Base-by-base conservation (phyloP, 2,797 vertebrate species). In the Eulemur mongoz region DNA sequence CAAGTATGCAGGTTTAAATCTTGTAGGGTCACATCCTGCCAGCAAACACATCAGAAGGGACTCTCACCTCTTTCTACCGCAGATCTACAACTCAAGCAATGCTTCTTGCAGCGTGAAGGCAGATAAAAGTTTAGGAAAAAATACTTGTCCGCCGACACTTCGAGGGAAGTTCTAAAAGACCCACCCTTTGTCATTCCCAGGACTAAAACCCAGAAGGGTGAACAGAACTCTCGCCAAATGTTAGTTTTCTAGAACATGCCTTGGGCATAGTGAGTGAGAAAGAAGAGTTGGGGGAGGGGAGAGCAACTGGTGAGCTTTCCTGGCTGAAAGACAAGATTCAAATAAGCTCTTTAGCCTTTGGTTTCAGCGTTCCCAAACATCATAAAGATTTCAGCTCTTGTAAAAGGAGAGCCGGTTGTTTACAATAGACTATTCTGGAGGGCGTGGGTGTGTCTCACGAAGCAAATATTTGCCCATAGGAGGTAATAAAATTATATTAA, bases 291-390 rank as follows among this genome's bases (percentile, higher is more conserved):
- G 52, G 7, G 3, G 27, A 35, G 48, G 48, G 30, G 23, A 13
- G 43, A 86, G 83, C 80, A 59, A 95, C 73, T 81, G 95, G 91
- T 93, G 63, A 96, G 78, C 57, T 69, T 63, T 96, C 38, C 94
- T 96, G 94, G 97, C 93, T 6, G 35, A 82, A 79, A 96, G 96
- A 96, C 94, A 95, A 96, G 96, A 97, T 89, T 96, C 90, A 88
- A 96, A 93, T 97, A 93, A 92, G 96, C 96, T 96, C 78, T 96
- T 94, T 90, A 96, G 91, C 97, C 59, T 89, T 96, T 80, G 75
- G 91, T 98, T 97, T 97, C 96, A 92, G 96, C 67, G 15, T 98
- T 97, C 85, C 94, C 96, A 98, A 98, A 97, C 97, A 97, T 96
- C 96, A 96, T 96, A 95, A 96, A 97, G 97, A 97, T 93, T 87